Evolutionary conservation across 1,140 invertebrate genomes (phyloP).

Genomic region (Branchinecta lynchi): DNA sequence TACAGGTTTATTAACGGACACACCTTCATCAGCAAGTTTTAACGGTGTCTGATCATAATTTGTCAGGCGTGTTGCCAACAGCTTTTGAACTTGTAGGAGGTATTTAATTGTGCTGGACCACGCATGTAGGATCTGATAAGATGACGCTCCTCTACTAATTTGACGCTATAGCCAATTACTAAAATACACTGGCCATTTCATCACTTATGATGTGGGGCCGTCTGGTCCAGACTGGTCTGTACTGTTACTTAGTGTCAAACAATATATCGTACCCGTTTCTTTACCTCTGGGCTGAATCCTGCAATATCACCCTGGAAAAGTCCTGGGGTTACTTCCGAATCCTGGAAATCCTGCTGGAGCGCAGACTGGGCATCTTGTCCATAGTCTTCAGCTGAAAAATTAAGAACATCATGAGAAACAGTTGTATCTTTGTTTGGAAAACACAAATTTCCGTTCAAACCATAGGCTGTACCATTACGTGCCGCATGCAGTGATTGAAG

Average conservation of each 20-base stretch:
- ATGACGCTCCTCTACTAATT: not conserved
- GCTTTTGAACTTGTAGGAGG: too few species aligned
- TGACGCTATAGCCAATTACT: not conserved
- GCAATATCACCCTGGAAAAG: slow-evolving; percentile 52
- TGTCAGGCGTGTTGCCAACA: too few species aligned
- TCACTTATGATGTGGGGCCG: slow-evolving; percentile 9
- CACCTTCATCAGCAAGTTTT: too few species aligned
- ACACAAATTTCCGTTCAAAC: too few species aligned
- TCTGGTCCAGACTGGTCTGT: slow-evolving; percentile 13
- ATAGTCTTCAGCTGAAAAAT: slow-evolving; percentile 15
- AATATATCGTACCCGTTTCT: not conserved
- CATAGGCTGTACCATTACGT: too few species aligned
- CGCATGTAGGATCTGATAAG: too few species aligned
- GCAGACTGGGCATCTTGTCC: not conserved
- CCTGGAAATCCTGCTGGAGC: slow-evolving; percentile 27
- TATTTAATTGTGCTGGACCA: too few species aligned
- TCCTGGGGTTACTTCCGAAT: slow-evolving; percentile 48
- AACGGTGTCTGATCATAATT: too few species aligned
- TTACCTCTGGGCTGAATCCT: slow-evolving; percentile 34
- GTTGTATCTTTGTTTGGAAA: not conserved
- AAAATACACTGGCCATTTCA: too few species aligned
- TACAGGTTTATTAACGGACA: too few species aligned
- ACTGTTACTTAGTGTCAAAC: not conserved
- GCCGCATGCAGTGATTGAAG: too few species aligned
- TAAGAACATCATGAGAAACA: not conserved